These are phyloP conservation scores for Ascaphus truei DNA, from an alignment of 2,113 vertebrate species.

Conservation along the genomic window DNA sequence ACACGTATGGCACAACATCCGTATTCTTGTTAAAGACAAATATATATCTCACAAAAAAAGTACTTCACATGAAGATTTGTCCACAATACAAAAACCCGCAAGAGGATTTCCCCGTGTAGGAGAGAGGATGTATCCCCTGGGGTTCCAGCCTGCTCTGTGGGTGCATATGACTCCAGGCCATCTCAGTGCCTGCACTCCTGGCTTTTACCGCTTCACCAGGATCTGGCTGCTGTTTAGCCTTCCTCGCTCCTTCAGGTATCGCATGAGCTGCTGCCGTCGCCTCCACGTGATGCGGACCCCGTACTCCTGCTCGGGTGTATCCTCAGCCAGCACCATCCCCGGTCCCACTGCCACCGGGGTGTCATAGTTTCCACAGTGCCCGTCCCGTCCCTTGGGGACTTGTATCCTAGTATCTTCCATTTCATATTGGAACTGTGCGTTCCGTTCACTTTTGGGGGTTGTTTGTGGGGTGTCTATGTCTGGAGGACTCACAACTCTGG, in stretches of 20 bases:
- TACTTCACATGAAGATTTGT: too few relatives aligned
- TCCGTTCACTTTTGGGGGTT: neutral
- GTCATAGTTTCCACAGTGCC: neutral
- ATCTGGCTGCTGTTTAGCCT: conserved; percentile 59
- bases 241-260: conserved; percentile 60
- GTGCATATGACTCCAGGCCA: too few relatives aligned
- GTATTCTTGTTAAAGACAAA: too few relatives aligned
- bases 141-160: too few relatives aligned
- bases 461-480: conserved; percentile 53
- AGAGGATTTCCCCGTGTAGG: too few relatives aligned
- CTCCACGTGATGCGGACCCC: conserved; percentile 85
- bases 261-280: conserved; percentile 62
- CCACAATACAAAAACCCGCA: too few relatives aligned
- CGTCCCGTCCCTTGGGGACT: neutral
- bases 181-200: too few relatives aligned
- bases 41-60: too few relatives aligned
- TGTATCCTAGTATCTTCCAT: neutral
- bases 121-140: too few relatives aligned
- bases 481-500: conserved; percentile 33
- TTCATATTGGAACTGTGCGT: neutral
- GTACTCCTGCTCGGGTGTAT: conserved; percentile 83
- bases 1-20: too few relatives aligned
- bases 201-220: conserved; percentile 48
- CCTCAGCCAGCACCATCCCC: conserved; percentile 62
- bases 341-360: conserved; percentile 24